Conservation (phyloP, 2,888 invertebrate genomes). For the Pollenia griseotomentosa region DNA sequence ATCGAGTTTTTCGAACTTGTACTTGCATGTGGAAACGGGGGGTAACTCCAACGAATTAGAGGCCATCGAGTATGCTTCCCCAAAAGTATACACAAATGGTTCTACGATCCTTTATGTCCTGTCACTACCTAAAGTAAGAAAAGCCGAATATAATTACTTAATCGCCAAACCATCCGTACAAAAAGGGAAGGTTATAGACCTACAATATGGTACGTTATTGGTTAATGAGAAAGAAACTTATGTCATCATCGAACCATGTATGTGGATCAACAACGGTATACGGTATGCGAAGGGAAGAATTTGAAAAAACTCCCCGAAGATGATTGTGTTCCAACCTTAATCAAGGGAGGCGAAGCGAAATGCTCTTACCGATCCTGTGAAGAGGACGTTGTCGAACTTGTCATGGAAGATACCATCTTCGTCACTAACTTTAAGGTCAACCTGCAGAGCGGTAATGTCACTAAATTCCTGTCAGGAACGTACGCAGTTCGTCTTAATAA, state of each 20-base stretch:
- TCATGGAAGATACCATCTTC: background rate
- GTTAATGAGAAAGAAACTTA: slow-evolving; percentile 20
- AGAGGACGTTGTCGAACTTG: slow-evolving; percentile 12
- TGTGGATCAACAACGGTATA: slow-evolving; percentile 19
- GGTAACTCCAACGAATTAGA: no score
- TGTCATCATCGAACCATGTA: slow-evolving; percentile 12
- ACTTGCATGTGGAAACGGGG: no score
- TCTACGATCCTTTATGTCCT: no score
- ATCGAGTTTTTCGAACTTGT: no score
- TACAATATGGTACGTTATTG: background rate
- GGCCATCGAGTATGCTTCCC: no score
- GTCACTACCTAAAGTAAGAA: no score
- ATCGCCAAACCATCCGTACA: no score
- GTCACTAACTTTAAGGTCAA: slow-evolving; percentile 15
- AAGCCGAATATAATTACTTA: no score
- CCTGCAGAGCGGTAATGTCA: slow-evolving; percentile 14
- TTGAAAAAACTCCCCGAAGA: slow-evolving; percentile 25
- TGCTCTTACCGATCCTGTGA: slow-evolving; percentile 25
- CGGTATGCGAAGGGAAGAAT: slow-evolving; percentile 13
- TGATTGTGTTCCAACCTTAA: slow-evolving; percentile 8
- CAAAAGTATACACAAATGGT: no score
- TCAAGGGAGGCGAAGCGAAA: slow-evolving; percentile 27
- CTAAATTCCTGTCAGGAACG: slow-evolving; percentile 30
- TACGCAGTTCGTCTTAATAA: slow-evolving; percentile 21
- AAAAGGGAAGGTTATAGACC: slow-evolving; percentile 10